phyloP scores from a whole-genome alignment of 1,140 invertebrate species.

The Campoletis sonorensis region DNA sequence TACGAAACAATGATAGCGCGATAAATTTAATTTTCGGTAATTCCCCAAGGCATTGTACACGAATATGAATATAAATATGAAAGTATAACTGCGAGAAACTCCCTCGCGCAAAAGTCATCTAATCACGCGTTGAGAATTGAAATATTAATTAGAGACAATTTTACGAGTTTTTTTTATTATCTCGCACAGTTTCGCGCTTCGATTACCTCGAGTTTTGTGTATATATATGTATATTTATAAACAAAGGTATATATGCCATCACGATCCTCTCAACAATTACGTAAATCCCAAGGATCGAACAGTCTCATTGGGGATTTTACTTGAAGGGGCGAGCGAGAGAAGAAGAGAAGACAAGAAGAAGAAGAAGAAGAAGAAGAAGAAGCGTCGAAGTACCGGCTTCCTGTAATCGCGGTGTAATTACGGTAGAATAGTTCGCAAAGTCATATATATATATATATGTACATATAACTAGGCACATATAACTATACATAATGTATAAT shows the following conservation, averaged over 20 bases:
- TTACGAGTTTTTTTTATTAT: constrained; percentile 6
- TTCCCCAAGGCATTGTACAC: too few species aligned
- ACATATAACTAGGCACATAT: not conserved
- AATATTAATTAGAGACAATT: constrained; percentile 7
- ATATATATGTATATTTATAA: not conserved
- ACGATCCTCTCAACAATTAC: constrained; percentile 19
- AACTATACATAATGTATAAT: not conserved
- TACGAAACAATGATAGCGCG: too few species aligned
- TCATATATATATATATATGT: not conserved
- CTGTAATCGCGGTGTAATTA: constrained; percentile 13
- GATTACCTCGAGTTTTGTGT: not conserved
- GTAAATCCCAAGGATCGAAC: constrained; percentile 27
- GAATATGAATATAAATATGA: not conserved
- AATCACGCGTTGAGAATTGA: constrained; percentile 2
- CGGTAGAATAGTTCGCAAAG: not conserved
- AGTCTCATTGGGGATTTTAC: not conserved
- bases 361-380: not conserved
- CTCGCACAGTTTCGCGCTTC: not conserved
- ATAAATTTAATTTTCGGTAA: too few species aligned
- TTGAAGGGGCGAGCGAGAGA: too few species aligned
- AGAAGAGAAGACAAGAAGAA: too few species aligned
- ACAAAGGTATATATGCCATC: not conserved
- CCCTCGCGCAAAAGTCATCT: too few species aligned
- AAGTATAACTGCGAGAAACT: not conserved
- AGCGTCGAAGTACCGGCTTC: constrained; percentile 12